Evolutionary conservation across 2,888 invertebrate species (phyloP).

Genomic region (Thymelicus acteon): DNA sequence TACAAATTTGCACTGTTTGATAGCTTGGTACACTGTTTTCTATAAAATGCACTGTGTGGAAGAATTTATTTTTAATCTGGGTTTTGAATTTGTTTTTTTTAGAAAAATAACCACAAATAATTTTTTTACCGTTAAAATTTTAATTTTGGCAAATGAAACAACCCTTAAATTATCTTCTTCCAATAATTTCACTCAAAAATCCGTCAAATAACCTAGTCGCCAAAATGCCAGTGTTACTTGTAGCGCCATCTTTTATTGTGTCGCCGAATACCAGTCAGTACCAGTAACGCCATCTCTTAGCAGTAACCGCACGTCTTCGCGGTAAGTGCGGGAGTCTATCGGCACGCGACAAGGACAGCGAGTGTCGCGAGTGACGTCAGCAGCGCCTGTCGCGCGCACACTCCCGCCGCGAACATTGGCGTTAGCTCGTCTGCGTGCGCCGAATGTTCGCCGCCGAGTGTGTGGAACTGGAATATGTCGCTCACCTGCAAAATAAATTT

Average conservation of each 20-base stretch:
- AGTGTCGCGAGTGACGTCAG: not conserved
- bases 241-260: not conserved
- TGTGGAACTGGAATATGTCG: constrained; percentile 90
- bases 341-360: not conserved
- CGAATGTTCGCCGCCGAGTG: constrained; percentile 84
- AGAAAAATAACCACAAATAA: no score
- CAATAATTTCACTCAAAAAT: no score
- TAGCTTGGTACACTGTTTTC: no score
- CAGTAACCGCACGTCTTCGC: not conserved
- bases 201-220: constrained; percentile 3
- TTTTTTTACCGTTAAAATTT: no score
- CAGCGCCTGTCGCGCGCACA: constrained; percentile 47
- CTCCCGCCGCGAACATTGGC: constrained; percentile 67
- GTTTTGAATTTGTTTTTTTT: no score
- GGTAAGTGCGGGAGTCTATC: not conserved
- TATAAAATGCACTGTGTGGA: no score
- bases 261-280: not conserved
- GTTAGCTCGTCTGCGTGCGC: constrained; percentile 75
- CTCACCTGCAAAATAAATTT: constrained; percentile 79
- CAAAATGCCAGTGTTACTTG: not conserved
- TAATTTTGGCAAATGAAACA: no score
- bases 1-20: no score
- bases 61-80: no score
- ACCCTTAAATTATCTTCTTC: no score
- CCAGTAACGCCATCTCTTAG: not conserved